These are phyloP conservation scores for Drosophila asahinai DNA, from an alignment of 1,140 invertebrate genomes.

Conservation along the genomic window DNA sequence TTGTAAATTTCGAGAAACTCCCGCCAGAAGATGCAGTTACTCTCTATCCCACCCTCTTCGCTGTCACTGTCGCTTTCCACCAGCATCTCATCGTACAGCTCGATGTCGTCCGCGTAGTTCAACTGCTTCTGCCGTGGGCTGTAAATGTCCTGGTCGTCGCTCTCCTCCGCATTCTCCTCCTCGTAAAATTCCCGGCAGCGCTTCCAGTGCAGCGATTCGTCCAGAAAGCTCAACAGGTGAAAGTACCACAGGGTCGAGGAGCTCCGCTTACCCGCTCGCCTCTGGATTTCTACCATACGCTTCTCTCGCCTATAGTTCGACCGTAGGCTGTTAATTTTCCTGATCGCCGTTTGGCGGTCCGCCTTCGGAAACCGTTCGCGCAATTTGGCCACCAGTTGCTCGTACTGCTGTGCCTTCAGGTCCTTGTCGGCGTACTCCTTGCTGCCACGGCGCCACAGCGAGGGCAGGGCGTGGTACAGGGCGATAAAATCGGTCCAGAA, in stretches of 20 bases:
- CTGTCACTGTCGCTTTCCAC: conserved; percentile 2
- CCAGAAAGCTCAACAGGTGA: background rate
- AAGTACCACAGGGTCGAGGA: conserved; percentile 1
- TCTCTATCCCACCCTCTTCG: background rate
- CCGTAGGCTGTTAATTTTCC: conserved; percentile 1
- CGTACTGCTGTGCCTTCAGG: background rate
- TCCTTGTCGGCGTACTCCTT: background rate
- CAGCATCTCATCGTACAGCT: conserved; percentile 1
- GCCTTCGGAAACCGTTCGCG: conserved; percentile 3
- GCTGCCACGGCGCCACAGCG: conserved; percentile 7
- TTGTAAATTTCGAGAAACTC: background rate
- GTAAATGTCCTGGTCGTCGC: background rate
- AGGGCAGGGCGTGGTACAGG: background rate
- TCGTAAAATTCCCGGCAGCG: background rate
- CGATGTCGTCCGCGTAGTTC: background rate
- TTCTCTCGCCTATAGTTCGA: conserved; percentile 8
- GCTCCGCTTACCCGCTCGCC: background rate
- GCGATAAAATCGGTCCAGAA: conserved; percentile 8
- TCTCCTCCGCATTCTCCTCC: background rate
- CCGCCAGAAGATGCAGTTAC: conserved; percentile 3
- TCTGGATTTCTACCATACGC: background rate
- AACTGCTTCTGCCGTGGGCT: background rate
- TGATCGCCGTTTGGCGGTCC: conserved; percentile 12
- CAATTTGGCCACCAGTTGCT: conserved; percentile 6
- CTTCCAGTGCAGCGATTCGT: background rate